Evolutionary conservation across 2,888 invertebrate species (phyloP), one percentile per base, ranked within the genome.

Genomic region (Lasioglossum figueresi): DNA sequence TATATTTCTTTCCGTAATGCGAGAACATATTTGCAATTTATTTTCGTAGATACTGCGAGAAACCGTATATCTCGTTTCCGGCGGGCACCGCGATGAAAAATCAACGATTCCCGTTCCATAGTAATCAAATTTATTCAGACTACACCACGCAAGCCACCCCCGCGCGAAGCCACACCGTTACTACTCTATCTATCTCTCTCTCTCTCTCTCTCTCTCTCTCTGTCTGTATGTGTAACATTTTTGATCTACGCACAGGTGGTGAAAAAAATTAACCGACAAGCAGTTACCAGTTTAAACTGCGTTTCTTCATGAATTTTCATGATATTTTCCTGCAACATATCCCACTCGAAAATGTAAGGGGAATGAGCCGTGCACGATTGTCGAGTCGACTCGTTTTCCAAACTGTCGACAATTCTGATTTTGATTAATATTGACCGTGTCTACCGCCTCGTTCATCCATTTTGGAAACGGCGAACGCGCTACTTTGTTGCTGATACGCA

Each of bases 21-120:
- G 34, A 45, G 45, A 70, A 68, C 59, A 45, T 37, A 71, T 71
- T 23, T 71, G 74, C 79, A 79, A 74, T 68, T 74, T 71, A 74
- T 74, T 76, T 31, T 31, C 31, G 37, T 40, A 31, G 63, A 63
- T 76, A 23, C 43, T 40, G 37, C 70, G 59, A 63, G 59, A 63
- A 27, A 37, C 70, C 70, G 70, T 71, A 23, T 71, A 37, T 71
- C 40, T n/a, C n/a, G 37, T 68, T 68, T 68, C 70, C n/a, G 27
- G 12, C 43, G 40, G 12, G 37, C 37, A 40, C 4, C 37, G n/a
- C 31, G 52, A 10, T 6, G n/a, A 52, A 71, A 71, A 12, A 43
- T 71, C n/a, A 16, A 37, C 70, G 70, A 71, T 68, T 23, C 23
- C 23, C 4, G 23, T 43, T 27, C n/a, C 43, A n/a, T 14, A n/a